A percentile compares a stretch with the other conserved stretches of the same genome.
phyloP scores from a whole-genome alignment of 2,888 invertebrate genomes.

The Monopis laevigella region DNA sequence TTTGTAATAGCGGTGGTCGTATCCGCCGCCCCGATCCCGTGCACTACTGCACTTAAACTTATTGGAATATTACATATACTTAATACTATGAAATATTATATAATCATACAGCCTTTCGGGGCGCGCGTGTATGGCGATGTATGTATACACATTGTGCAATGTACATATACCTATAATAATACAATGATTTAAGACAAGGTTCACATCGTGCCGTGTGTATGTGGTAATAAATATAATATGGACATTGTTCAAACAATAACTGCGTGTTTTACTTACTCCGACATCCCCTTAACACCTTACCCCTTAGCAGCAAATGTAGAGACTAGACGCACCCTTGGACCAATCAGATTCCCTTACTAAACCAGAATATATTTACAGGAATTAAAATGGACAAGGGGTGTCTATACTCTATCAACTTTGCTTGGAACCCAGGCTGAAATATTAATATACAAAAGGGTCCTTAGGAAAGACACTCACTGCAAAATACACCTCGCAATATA shows the following conservation, averaged over 20 bases:
- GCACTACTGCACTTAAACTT: slow-evolving; percentile 69
- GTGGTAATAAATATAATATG: slow-evolving; percentile 89
- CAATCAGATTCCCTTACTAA: too few species aligned
- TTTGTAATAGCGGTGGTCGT: slow-evolving; percentile 64
- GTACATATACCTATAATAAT: slow-evolving; percentile 77
- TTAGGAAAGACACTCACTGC: too few species aligned
- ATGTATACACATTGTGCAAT: slow-evolving; percentile 77
- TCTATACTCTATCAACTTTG: too few species aligned
- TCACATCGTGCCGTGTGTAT: slow-evolving; percentile 92
- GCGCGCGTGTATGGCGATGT: slow-evolving; percentile 74
- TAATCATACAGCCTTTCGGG: slow-evolving; percentile 69
- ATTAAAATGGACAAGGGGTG: too few species aligned
- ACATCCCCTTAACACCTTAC: too few species aligned
- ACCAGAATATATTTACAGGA: too few species aligned
- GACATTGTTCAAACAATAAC: slow-evolving; percentile 85
- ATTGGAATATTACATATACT: slow-evolving; percentile 68
- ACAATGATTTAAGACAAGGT: slow-evolving; percentile 85
- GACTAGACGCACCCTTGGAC: too few species aligned
- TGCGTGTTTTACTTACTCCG: slow-evolving; percentile 56
- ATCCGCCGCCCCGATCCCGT: slow-evolving; percentile 64
- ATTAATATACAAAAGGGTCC: too few species aligned
- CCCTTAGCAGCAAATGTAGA: too few species aligned
- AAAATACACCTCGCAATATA: too few species aligned
- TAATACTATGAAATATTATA: slow-evolving; percentile 64
- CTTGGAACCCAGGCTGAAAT: too few species aligned